Conservation (phyloP, 2,888 invertebrate species). For the Tachina fera region DNA sequence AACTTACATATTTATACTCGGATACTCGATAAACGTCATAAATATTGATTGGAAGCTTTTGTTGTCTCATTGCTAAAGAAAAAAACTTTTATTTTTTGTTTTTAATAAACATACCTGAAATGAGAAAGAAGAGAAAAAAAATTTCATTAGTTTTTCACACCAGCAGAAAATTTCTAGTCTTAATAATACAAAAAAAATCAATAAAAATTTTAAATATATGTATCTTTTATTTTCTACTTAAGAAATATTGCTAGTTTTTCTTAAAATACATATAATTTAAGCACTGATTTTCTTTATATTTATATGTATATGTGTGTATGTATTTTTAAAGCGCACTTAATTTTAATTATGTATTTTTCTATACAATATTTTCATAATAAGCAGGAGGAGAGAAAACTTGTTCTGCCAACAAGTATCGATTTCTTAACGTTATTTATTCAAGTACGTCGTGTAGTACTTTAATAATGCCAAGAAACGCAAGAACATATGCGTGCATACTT, state of each 20-base stretch:
- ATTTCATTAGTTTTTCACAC: slow-evolving; percentile 10
- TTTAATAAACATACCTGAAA: slow-evolving; percentile 48
- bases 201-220: background rate
- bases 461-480: background rate
- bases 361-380: background rate
- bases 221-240: background rate
- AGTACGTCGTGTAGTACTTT: slow-evolving; percentile 10
- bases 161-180: background rate
- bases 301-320: too few species aligned
- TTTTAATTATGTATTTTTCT: slow-evolving; percentile 70
- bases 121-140: slow-evolving; percentile 18
- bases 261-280: background rate
- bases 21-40: background rate
- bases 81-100: background rate
- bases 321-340: slow-evolving; percentile 62
- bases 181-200: background rate
- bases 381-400: slow-evolving; percentile 16
- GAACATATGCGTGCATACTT: slow-evolving; percentile 43
- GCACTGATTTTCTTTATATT: background rate
- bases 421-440: slow-evolving; percentile 64
- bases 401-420: slow-evolving; percentile 60
- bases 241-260: background rate
- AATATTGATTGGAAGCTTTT: slow-evolving; percentile 29
- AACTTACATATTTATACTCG: background rate
- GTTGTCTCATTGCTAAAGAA: background rate